Evolutionary conservation across 2,113 vertebrate genomes (phyloP).

Genomic region (Columba livia): DNA sequence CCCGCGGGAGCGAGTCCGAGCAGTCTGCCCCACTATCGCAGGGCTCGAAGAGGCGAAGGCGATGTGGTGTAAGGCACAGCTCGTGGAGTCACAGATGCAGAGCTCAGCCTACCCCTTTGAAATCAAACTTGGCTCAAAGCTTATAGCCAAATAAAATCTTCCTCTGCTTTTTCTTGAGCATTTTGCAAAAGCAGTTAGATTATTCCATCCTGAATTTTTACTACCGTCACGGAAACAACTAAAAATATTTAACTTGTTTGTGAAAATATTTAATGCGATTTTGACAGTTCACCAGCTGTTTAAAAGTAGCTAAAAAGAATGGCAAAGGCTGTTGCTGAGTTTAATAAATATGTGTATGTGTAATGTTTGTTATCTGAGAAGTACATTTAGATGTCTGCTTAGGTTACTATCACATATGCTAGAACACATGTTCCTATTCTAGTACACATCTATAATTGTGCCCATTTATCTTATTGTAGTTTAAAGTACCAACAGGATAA

Average conservation of each 20-base stretch:
- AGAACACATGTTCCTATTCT: conserved; percentile 73
- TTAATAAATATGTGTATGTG: conserved; percentile 49
- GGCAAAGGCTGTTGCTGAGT: conserved; percentile 15
- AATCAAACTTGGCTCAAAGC: neutral
- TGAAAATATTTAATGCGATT: conserved; percentile 62
- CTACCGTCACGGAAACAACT: conserved; percentile 6
- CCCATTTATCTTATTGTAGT: conserved; percentile 70
- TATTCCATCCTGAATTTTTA: conserved; percentile 33
- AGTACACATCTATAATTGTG: conserved; percentile 60
- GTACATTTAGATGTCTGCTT: conserved; percentile 61
- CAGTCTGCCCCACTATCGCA: neutral
- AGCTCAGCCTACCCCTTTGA: neutral
- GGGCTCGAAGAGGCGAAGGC: rapidly evolving
- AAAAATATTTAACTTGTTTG: conserved; percentile 68
- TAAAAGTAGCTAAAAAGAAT: conserved; percentile 66
- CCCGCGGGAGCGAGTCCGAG: neutral
- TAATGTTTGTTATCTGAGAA: conserved; percentile 60
- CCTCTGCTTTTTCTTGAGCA: neutral
- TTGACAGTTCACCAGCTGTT: conserved; percentile 75
- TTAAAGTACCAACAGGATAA: conserved; percentile 64
- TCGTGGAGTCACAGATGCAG: neutral
- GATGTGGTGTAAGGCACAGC: rapidly evolving
- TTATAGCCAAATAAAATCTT: neutral
- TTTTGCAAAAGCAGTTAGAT: neutral
- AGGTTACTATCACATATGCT: conserved; percentile 71